Conservation (phyloP, 2,797 vertebrate species). For the Anomalospiza imberbis region DNA sequence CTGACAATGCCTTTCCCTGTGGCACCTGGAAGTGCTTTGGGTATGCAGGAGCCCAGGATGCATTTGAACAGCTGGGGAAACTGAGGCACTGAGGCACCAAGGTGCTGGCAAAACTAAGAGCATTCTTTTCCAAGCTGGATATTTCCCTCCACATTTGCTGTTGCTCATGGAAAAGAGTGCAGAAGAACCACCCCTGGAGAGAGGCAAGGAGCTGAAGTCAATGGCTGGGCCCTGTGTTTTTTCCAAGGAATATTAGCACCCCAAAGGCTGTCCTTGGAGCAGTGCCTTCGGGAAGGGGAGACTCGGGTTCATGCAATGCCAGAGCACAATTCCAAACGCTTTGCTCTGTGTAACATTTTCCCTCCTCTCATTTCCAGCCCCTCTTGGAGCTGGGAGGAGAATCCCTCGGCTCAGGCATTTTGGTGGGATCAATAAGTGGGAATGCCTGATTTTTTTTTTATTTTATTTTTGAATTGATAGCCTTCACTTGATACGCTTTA, state of each 20-base stretch:
- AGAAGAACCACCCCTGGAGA: not conserved
- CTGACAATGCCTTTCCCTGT: accelerated
- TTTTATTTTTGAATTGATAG: not conserved
- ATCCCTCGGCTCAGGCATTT: not conserved
- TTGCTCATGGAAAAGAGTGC: not conserved
- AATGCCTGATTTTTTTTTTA: not conserved
- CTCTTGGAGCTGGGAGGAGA: not conserved
- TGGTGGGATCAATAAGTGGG: not conserved
- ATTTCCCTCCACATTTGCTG: not conserved
- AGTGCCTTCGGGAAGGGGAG: not conserved
- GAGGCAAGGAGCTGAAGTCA: not conserved
- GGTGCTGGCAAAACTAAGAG: not conserved
- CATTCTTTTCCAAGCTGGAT: not conserved
- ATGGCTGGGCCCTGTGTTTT: not conserved
- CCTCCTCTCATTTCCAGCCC: not conserved
- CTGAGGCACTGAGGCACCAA: not conserved
- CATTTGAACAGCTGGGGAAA: not conserved
- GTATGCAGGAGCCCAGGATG: accelerated
- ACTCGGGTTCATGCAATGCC: not conserved
- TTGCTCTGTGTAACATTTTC: not conserved
- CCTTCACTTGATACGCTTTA: not conserved
- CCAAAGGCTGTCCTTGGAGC: constrained; percentile 9
- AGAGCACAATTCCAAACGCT: not conserved
- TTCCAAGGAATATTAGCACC: constrained; percentile 2
- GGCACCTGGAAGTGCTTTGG: not conserved